Conservation (phyloP, 2,797 vertebrate species). For the Lithobates sylvaticus region DNA sequence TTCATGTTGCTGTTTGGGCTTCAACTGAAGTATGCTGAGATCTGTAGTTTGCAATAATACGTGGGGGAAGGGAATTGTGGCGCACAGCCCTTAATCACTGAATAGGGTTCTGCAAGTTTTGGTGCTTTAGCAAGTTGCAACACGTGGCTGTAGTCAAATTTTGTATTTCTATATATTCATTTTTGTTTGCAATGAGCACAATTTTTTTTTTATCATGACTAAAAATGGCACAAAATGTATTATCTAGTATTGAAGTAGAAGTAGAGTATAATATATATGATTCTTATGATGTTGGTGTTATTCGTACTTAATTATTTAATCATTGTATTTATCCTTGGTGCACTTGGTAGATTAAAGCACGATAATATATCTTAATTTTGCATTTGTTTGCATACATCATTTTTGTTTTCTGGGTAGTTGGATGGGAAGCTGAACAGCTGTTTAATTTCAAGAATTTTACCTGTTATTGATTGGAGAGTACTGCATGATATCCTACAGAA, state of each 20-base stretch:
- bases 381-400: not conserved
- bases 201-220: not conserved
- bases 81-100: no score
- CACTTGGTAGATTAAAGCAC: not conserved
- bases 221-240: not conserved
- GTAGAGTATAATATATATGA: not conserved
- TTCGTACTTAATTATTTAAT: not conserved
- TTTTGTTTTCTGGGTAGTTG: no score
- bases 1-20: no score
- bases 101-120: no score
- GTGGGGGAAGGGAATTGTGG: no score
- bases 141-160: not conserved
- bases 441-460: no score
- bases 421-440: no score
- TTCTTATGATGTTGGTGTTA: not conserved
- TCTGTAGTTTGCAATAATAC: no score
- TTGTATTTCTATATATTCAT: no score
- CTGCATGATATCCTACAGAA: no score
- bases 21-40: no score
- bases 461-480: no score
- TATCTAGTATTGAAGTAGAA: not conserved
- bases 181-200: not conserved
- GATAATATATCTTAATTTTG: not conserved
- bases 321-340: not conserved
- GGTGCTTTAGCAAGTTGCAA: not conserved